phyloP scores from a whole-genome alignment of 2,113 vertebrate species.

The Himantopus leucocephalus region DNA sequence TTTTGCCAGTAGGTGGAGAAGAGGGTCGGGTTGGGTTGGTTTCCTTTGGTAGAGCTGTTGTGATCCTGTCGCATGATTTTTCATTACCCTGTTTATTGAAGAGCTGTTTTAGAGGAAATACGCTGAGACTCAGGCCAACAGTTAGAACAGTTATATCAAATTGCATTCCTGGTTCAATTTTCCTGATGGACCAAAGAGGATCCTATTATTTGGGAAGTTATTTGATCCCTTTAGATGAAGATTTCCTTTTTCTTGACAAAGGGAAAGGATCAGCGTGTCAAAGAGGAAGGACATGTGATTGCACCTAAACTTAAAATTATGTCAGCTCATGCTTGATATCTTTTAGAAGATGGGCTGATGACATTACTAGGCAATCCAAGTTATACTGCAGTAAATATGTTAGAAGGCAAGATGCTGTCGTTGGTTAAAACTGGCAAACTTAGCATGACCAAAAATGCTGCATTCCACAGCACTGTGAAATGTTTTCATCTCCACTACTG shows the following conservation, averaged over 20 bases:
- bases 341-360: neutral
- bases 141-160: neutral
- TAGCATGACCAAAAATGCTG: neutral
- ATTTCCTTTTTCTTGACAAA: neutral
- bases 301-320: neutral
- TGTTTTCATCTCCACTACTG: neutral
- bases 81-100: neutral
- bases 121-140: neutral
- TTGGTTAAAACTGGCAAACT: neutral
- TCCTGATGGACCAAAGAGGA: neutral
- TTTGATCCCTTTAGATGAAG: neutral
- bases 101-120: neutral
- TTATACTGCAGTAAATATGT: neutral
- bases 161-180: neutral
- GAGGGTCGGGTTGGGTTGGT: neutral
- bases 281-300: neutral
- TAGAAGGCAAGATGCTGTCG: neutral
- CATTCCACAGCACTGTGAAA: neutral
- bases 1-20: neutral
- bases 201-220: neutral
- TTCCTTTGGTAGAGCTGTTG: neutral
- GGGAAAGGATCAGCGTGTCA: neutral
- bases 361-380: neutral
- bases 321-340: neutral
- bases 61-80: neutral